These are phyloP conservation scores for Caranx melampygus DNA, from an alignment of 2,113 vertebrate species.

Conservation along the genomic window DNA sequence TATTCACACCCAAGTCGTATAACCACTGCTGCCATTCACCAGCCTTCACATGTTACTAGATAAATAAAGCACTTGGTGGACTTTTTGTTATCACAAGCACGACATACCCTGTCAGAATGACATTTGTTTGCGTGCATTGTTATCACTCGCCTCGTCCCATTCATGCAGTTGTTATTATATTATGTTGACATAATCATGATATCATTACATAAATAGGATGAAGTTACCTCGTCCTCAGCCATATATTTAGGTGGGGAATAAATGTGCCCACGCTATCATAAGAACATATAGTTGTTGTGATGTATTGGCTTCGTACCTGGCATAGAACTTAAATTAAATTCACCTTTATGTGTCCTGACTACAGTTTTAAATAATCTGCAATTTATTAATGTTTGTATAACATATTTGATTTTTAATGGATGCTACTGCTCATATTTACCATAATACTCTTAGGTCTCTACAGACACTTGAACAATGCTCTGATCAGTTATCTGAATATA, in stretches of 20 bases:
- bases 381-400: background rate
- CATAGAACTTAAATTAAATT: no score
- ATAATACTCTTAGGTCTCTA: background rate
- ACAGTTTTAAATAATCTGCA: background rate
- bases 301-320: no score
- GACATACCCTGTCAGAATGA: background rate
- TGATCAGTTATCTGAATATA: background rate
- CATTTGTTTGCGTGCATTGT: background rate
- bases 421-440: background rate
- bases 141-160: no score
- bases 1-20: background rate
- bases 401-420: background rate
- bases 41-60: background rate
- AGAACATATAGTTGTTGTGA: no score
- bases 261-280: no score
- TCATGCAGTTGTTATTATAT: no score
- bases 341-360: no score
- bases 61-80: background rate
- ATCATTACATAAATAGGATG: no score
- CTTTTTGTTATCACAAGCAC: background rate
- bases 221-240: no score
- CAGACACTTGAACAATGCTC: background rate
- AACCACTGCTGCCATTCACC: background rate
- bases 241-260: no score
- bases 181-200: no score